Base-by-base conservation (phyloP, 2,113 vertebrate genomes). In the Lepisosteus oculatus region DNA sequence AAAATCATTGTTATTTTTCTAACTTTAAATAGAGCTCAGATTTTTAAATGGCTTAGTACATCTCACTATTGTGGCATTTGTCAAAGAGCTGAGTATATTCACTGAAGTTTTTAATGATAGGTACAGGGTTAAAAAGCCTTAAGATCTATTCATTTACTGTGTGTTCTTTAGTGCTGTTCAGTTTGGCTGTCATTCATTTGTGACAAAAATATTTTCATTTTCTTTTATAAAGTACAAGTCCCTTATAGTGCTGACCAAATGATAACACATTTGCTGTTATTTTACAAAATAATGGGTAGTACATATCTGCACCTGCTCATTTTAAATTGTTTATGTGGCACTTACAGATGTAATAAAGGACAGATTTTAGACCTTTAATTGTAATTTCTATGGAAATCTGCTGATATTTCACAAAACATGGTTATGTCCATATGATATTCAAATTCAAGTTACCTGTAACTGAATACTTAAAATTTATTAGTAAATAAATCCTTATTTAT, bases 101-200 rank as follows among this genome's bases (percentile, higher is more conserved):
- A 85, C 85, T 85, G 80, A 80, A 86, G 75, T 78, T 74, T 74
- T 81, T 83, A 90, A 90, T 88, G 89, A 87, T 84, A 83, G 71
- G 62, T 67, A 72, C 55, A 61, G 29, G 85, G 88, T 86, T 88
- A 85, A 88, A 88, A 88, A 84, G 85, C 84, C 84, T 85, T 77
- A 75, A 83, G 85, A 73, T 65, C 15, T 63, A 74, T 77, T 79
- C 83, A 87, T 89, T 89, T 78, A 87, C 29, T 29, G 29, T 29
- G 29, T 83, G 84, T 86, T 74, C 68, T 51, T 5, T 13, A 43
- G 57, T 65, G 47, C 67, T 75, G 63, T 82, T 65, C 68, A 67
- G 71, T 77, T 76, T 72, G 76, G 63, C 69, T 75, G 80, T 77
- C 74, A 62, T 65, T 83, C 9, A 0, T 68, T 68, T 51, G 59